Percentiles rank a stretch among this genome's conserved stretches.
Conservation (phyloP, 2,113 vertebrate genomes). For the Zosterops pallidus region DNA sequence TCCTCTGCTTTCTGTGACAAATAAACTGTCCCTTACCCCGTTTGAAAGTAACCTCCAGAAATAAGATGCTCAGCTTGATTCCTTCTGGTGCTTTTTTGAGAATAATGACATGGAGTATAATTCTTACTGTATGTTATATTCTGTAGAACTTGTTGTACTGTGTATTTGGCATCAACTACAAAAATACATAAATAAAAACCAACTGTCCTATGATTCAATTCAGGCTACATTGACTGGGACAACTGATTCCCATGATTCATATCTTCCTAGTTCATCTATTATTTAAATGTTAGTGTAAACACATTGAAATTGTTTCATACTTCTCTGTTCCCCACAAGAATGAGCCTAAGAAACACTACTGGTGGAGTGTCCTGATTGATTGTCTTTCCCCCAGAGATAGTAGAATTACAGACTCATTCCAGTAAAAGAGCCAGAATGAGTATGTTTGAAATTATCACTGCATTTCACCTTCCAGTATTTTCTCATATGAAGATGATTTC, state of each 20-base stretch:
- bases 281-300: constrained; percentile 38
- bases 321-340: background rate
- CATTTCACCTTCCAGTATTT: constrained; percentile 28
- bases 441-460: constrained; percentile 19
- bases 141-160: background rate
- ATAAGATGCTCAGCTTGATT: background rate
- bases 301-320: constrained; percentile 22
- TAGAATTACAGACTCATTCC: background rate
- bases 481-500: background rate
- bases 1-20: background rate
- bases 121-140: background rate
- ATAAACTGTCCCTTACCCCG: background rate
- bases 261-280: constrained; percentile 25
- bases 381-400: background rate
- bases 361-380: background rate
- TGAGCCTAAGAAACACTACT: background rate
- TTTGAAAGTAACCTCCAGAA: background rate
- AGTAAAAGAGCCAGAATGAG: background rate
- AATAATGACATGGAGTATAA: background rate
- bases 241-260: constrained; percentile 28
- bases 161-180: constrained; percentile 14
- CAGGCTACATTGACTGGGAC: background rate
- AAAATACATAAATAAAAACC: constrained; percentile 33
- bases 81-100: background rate
- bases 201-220: constrained; percentile 7